A percentile compares a stretch with the other conserved stretches of the same genome.
Evolutionary conservation across 1,140 invertebrate species (phyloP).

Genomic region (Chionoecetes opilio): DNA sequence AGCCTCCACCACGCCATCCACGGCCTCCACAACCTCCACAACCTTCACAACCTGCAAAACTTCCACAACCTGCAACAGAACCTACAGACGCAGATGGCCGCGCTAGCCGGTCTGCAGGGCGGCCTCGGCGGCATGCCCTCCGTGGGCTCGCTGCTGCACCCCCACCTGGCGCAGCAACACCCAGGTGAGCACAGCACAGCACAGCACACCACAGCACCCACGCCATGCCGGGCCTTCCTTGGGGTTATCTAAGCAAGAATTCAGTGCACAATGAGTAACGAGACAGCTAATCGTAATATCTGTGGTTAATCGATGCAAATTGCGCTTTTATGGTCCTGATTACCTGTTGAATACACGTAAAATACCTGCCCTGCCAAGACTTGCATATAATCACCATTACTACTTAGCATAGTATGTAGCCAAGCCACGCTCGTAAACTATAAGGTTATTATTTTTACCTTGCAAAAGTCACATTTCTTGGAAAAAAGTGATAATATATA

Average conservation of each 20-base stretch:
- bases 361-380: slow-evolving; percentile 66
- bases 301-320: slow-evolving; percentile 76
- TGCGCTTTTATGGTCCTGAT: slow-evolving; percentile 64
- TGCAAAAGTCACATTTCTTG: slow-evolving; percentile 47
- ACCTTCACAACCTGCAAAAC: slow-evolving; percentile 80
- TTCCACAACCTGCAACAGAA: slow-evolving; percentile 80
- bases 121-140: slow-evolving; percentile 70
- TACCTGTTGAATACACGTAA: slow-evolving; percentile 74
- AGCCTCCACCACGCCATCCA: slow-evolving; percentile 79
- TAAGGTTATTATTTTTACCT: slow-evolving; percentile 65
- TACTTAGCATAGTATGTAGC: slow-evolving; percentile 71
- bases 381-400: slow-evolving; percentile 72
- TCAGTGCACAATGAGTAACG: slow-evolving; percentile 64
- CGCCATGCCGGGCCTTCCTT: background rate
- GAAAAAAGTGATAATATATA: slow-evolving; percentile 40
- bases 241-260: slow-evolving; percentile 69
- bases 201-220: background rate
- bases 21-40: slow-evolving; percentile 80
- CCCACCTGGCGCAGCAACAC: slow-evolving; percentile 73
- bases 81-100: slow-evolving; percentile 77
- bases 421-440: slow-evolving; percentile 61
- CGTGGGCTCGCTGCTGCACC: slow-evolving; percentile 73
- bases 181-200: slow-evolving; percentile 54
- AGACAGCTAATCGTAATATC: slow-evolving; percentile 77
- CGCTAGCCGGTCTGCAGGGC: slow-evolving; percentile 71